Base-by-base conservation (phyloP, 1,140 invertebrate genomes). In the Holotrichia oblita region DNA sequence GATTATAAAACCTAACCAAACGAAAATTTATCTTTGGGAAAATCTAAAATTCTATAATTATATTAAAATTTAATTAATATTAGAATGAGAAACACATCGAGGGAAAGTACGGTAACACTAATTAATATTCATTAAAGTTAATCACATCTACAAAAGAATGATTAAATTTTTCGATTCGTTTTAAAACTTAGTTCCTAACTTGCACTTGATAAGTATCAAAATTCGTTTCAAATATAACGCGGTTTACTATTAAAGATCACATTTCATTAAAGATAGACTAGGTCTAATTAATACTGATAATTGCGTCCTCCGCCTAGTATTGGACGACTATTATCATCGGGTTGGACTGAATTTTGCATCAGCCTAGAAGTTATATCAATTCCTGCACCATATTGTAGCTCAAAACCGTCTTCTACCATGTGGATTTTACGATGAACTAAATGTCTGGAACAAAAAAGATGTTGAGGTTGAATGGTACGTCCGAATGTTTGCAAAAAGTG, bases 401-500 rank as follows among this genome's bases (percentile, higher is more conserved):
- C 40, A 12, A 17, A 74, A n/a, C 73, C 73, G 22, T 74, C 73
- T 74, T 74, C 73, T 12, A 41, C 34, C 40, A 74, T 74, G 27
- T 74, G 73, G 17, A 74, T 34, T 74, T 74, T 74, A 22, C 27
- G 73, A 74, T 74, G 73, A 44, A 74, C 40, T 22, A 74, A 74
- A 74, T 74, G 34, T 74, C 73, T 74, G 40, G 9, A 74, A 41
- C 3, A 9, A 34, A 3, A 14, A 6, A 34, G 22, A 69, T 2
- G 6, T 55, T 55, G 0, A 55, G 12, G 12, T 55, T 55, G 14
- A 48, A 48, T 14, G n/a, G 3, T 48, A 34, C 27, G n/a, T n/a
- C n/a, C 27, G 4, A 4, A 34, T 34, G 27, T 2, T 34, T n/a
- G 40, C 40, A 41, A 10, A 41, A 41, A 10, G 40, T 41, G 40